These are phyloP conservation scores for Calliopum simillimum DNA, from an alignment of 2,888 invertebrate species.

Conservation along the genomic window DNA sequence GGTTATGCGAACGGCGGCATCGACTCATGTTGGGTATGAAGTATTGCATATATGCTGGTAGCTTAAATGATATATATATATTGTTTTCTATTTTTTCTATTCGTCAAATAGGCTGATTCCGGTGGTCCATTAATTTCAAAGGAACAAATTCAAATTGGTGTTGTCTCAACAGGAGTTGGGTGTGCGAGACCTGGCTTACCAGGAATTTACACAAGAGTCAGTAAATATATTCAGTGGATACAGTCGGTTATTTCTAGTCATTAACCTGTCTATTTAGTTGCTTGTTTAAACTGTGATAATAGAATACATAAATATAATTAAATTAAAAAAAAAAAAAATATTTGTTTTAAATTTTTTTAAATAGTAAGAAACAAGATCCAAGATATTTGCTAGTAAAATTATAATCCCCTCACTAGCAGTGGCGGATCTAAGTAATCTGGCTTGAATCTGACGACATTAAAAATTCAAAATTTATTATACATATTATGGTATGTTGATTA, in stretches of 20 bases:
- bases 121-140: slow-evolving; percentile 85
- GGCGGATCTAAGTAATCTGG: too few relatives aligned
- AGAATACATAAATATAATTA: too few relatives aligned
- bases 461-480: too few relatives aligned
- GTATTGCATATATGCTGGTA: slow-evolving; percentile 2
- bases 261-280: too few relatives aligned
- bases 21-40: slow-evolving; percentile 87
- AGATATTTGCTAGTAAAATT: too few relatives aligned
- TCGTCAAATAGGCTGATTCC: slow-evolving; percentile 82
- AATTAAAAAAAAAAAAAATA: too few relatives aligned
- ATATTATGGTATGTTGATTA: too few relatives aligned
- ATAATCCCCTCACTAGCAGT: too few relatives aligned
- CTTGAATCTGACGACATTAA: too few relatives aligned
- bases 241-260: slow-evolving; percentile 55
- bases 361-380: too few relatives aligned
- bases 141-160: slow-evolving; percentile 75
- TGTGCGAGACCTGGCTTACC: slow-evolving; percentile 85
- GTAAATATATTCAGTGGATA: slow-evolving; percentile 85
- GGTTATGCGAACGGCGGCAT: slow-evolving; percentile 85
- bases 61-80: slow-evolving; percentile 18
- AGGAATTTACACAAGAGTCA: slow-evolving; percentile 86
- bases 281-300: too few relatives aligned
- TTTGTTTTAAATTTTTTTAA: too few relatives aligned
- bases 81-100: slow-evolving; percentile 8
- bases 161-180: slow-evolving; percentile 88